Conservation (phyloP, 2,113 vertebrate species). For the Otus sunia region DNA sequence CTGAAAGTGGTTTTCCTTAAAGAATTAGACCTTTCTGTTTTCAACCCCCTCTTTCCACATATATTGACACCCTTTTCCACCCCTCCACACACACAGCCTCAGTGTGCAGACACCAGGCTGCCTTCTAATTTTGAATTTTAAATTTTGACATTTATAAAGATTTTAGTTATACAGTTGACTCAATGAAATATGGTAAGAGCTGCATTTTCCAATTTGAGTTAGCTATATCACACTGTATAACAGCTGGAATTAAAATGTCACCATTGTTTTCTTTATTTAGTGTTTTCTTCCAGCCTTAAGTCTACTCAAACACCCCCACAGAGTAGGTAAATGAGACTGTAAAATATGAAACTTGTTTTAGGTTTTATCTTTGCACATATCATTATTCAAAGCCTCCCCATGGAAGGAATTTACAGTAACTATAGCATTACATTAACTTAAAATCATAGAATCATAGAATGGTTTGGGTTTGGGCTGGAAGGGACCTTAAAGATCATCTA, state of each 20-base stretch:
- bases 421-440: neutral
- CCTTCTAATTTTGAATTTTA: neutral
- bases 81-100: fast-evolving
- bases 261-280: slow-evolving; percentile 21
- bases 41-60: neutral
- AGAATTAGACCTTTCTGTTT: neutral
- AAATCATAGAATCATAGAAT: neutral
- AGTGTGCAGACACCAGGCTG: neutral
- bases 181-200: neutral
- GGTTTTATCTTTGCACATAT: neutral
- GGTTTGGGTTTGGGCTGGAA: no score
- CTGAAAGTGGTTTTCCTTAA: neutral
- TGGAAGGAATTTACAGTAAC: neutral
- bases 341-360: neutral
- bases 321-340: neutral
- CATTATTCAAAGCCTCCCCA: neutral
- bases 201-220: slow-evolving; percentile 11
- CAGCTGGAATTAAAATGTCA: slow-evolving; percentile 42
- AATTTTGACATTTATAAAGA: slow-evolving; percentile 19
- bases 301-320: neutral
- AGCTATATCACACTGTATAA: neutral
- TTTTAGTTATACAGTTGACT: neutral
- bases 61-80: neutral
- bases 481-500: no score
- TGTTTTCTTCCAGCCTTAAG: neutral